Base-by-base conservation (phyloP, 2,797 vertebrate genomes). In the Phaenicophaeus curvirostris region DNA sequence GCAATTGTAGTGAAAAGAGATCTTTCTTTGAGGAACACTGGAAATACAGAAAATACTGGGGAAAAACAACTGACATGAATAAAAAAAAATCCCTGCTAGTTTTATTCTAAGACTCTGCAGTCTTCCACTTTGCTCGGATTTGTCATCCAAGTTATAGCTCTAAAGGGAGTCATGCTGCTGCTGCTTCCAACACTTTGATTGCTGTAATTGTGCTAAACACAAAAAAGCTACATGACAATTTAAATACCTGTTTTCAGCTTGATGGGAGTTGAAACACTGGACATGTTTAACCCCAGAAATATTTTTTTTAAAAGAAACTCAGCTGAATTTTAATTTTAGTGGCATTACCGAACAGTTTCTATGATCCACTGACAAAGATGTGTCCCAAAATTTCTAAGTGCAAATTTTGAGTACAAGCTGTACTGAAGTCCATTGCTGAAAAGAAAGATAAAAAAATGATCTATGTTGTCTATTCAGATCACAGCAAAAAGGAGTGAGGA, bases 191-290 rank as follows among this genome's bases (percentile, higher is more conserved):
- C 23, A 5, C 41, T 94, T 82, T 84, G 83, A 96, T 77, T 94
- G 67, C 81, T 94, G 33, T 94, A 92, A 97, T 85, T 96, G 87
- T 93, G 67, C 81, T 89, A 92, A 95, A 94, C 71, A 87, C 69
- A 79, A 58, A 76, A 95, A 92, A 74, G 13, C 74, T 72, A 88
- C 75, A 78, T 19, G 67, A 93, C 81, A 86, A 89, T 84, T 96
- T 96, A 95, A 96, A 97, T 93, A 93, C 74, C 87, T 92, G 72
- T 73, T 93, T 94, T 93, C 90, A 88, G 27, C 44, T 94, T 95
- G 80, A 95, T 28, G 59, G 46, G 69, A 85, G 93, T 92, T 94
- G 87, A 95, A 96, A 89, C 82, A 53, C 35, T 95, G 85, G 93
- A 93, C 59, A 72, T 76, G 87, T 89, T 94, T 96, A 96, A 96